Percentiles rank a stretch among this genome's conserved stretches.
These are phyloP conservation scores for Vanessa atalanta DNA, from an alignment of 1,140 invertebrate species.

Conservation along the genomic window DNA sequence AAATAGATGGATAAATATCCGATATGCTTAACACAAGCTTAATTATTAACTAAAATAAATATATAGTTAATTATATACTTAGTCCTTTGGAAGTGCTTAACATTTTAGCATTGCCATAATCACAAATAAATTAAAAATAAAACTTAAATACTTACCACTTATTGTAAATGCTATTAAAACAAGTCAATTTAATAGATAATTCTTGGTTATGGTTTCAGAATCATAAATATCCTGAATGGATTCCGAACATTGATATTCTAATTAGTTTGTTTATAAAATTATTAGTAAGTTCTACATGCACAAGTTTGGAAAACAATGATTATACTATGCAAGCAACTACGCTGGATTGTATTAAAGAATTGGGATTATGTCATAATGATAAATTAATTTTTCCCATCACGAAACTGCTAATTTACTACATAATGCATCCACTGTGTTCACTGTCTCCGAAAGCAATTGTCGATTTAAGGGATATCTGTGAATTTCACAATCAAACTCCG, in stretches of 20 bases:
- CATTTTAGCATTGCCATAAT: too few species aligned
- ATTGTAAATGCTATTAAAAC: too few species aligned
- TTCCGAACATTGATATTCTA: conserved; percentile 73
- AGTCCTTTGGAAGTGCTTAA: too few species aligned
- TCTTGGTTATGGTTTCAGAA: conserved; percentile 50
- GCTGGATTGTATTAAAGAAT: conserved; percentile 79
- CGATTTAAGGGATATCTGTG: conserved; percentile 83
- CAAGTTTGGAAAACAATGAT: conserved; percentile 79
- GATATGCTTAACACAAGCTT: too few species aligned
- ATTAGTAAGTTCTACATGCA: conserved; percentile 76
- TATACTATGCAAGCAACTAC: conserved; percentile 79
- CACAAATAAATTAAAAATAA: too few species aligned
- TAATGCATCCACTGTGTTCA: conserved; percentile 84
- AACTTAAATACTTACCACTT: too few species aligned
- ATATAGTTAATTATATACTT: too few species aligned
- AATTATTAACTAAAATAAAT: too few species aligned
- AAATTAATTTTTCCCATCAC: conserved; percentile 80
- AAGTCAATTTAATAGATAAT: too few species aligned
- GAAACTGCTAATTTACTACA: conserved; percentile 84
- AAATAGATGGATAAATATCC: too few species aligned
- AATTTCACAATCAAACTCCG: conserved; percentile 80
- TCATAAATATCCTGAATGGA: conserved; percentile 51
- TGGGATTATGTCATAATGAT: conserved; percentile 72
- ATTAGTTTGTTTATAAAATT: conserved; percentile 79
- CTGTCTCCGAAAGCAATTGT: conserved; percentile 83